Percentiles rank a stretch among this genome's conserved stretches.
Conservation (phyloP, 2,797 vertebrate genomes). For the Leptodactylus fallax region DNA sequence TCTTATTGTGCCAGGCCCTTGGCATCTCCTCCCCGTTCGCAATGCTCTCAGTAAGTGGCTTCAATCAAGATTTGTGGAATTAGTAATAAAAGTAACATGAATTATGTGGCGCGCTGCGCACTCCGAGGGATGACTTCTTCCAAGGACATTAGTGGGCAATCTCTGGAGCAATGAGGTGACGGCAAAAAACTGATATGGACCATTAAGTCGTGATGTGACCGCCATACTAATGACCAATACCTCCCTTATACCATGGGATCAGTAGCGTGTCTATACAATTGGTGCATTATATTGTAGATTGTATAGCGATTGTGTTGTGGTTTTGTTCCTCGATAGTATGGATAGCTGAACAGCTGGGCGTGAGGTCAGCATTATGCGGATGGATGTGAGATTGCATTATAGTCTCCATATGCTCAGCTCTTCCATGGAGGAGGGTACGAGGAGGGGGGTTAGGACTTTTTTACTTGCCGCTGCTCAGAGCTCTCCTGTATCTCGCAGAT, state of each 20-base stretch:
- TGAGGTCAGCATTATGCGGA: constrained; percentile 24
- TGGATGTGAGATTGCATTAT: constrained; percentile 45
- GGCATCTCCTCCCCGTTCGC: not conserved
- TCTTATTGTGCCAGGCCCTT: constrained; percentile 21
- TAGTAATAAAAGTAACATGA: constrained; percentile 46
- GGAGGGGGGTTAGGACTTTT: not conserved
- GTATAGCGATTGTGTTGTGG: not conserved
- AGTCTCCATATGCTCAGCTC: constrained; percentile 35
- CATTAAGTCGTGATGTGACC: constrained; percentile 34
- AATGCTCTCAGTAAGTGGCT: constrained; percentile 24
- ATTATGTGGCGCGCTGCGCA: constrained; percentile 33
- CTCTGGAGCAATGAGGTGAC: constrained; percentile 38
- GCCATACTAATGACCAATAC: constrained; percentile 22
- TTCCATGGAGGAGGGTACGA: not conserved
- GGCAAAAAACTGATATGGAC: constrained; percentile 44
- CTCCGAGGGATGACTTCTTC: constrained; percentile 33
- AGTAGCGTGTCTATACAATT: not conserved
- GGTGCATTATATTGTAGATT: not conserved
- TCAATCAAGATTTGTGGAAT: constrained; percentile 40
- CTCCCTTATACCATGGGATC: not conserved
- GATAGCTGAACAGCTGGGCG: constrained; percentile 35
- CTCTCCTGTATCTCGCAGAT: constrained; percentile 32
- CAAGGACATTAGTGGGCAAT: constrained; percentile 48
- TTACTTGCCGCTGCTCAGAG: not conserved
- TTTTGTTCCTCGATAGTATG: constrained; percentile 20